phyloP scores from a whole-genome alignment of 2,113 vertebrate genomes.

The Actenoides lindsayi region DNA sequence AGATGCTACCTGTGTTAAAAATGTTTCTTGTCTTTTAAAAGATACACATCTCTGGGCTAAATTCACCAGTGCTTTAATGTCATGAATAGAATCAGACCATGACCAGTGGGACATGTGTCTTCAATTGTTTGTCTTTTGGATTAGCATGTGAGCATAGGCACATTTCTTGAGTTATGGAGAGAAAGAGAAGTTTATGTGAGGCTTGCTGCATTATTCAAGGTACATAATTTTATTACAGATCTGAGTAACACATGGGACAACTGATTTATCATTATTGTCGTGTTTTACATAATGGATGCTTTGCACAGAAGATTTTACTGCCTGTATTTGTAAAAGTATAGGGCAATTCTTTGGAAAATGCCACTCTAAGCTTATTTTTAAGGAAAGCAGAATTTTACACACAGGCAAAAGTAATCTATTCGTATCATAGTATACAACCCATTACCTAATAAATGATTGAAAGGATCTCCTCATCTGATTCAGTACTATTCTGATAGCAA shows the following conservation, averaged over 20 bases:
- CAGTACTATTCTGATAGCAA: not conserved
- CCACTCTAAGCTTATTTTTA: not conserved
- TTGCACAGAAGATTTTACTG: not conserved
- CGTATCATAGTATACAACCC: not conserved
- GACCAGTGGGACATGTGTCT: not conserved
- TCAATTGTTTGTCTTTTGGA: not conserved
- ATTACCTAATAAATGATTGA: not conserved
- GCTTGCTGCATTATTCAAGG: slow-evolving; percentile 31
- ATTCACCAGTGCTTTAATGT: not conserved
- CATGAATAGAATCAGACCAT: not conserved
- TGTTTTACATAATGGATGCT: not conserved
- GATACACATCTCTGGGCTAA: not conserved
- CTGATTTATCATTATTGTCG: not conserved
- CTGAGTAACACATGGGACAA: not conserved
- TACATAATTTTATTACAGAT: slow-evolving; percentile 29
- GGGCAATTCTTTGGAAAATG: not conserved
- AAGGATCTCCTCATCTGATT: not conserved
- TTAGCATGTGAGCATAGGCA: not conserved
- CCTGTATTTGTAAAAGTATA: not conserved
- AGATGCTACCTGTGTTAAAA: not conserved
- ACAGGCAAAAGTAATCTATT: not conserved
- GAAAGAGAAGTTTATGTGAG: not conserved
- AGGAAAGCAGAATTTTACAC: not conserved
- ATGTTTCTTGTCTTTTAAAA: not conserved
- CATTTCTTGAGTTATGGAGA: not conserved